Evolutionary conservation across 2,888 invertebrate genomes (phyloP), one percentile per base, ranked within the genome.

Genomic region (Napeogenes sylphis): DNA sequence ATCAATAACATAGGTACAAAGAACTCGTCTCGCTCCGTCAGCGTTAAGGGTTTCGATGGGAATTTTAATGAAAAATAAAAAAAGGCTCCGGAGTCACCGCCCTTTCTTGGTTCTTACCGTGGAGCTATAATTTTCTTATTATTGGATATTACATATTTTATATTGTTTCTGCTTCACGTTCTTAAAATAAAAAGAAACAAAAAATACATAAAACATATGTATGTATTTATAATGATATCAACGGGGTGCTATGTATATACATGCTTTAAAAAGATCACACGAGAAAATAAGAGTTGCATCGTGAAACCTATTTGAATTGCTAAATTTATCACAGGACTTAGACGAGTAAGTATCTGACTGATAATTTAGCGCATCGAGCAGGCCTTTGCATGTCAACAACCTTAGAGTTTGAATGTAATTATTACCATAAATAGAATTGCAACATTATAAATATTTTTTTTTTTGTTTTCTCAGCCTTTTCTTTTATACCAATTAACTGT

Each of bases 41-140:
- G 61, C 67, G 61, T 70, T 63, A 67, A 69, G 62, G 70, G 70
- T 66, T 71, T 70, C 69, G 63, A 68, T 70, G 68, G 70, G 71
- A 70, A 68, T 64, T 65, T 21, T 59, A 66, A 70, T 72, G 69
- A 67, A 62, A 72, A 72, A 74, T 69, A 61, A 72, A 66, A 73
- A 68, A 69, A 73, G 71, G 70, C 69, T 71, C 68, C 21, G 68
- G 69, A 73, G 65, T 69, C 70, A 65, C 64, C 66, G 71, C 71
- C 71, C 70, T 69, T 68, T 60, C 58, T 63, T 60, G 61, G 64
- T 65, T 60, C 62, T 60, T 45, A 32, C 32, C 46, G 47, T 5
- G 47, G 56, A 60, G 59, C 12, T 46, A 35, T 14, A 42, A 51
- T 38, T 54, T 54, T 14, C 4, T n/a, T 8, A 53, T 30, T n/a